These are phyloP conservation scores for Salmo trutta DNA, from an alignment of 2,797 vertebrate species.

Conservation along the genomic window DNA sequence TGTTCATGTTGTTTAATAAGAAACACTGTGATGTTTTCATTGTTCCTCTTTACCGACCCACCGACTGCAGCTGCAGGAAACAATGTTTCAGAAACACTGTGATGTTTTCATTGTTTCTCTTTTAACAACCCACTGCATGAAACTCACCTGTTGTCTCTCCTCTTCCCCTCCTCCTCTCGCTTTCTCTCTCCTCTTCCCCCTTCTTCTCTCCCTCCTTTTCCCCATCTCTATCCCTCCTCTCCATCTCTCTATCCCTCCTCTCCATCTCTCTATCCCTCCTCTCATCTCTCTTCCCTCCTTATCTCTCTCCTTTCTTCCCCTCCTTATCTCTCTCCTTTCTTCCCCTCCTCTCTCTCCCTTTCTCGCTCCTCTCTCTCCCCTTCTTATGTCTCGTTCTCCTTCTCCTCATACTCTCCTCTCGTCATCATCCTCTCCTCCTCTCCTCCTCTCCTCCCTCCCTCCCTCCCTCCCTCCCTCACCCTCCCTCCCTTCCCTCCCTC, in stretches of 20 bases:
- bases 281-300: neutral
- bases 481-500: neutral
- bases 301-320: conserved; percentile 23
- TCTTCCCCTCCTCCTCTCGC: neutral
- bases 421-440: neutral
- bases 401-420: neutral
- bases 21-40: conserved; percentile 27
- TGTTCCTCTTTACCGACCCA: conserved; percentile 22
- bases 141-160: conserved; percentile 5
- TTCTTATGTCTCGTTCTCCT: too few species aligned
- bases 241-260: too few species aligned
- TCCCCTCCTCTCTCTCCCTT: neutral
- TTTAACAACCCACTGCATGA: conserved; percentile 6
- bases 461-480: too few species aligned
- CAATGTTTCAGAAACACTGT: conserved; percentile 20
- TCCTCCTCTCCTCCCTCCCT: conserved; percentile 9
- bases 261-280: too few species aligned
- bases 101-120: conserved; percentile 23
- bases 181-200: too few species aligned
- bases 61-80: conserved; percentile 34
- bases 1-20: conserved; percentile 26
- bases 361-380: neutral
- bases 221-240: too few species aligned
- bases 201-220: neutral
- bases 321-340: neutral